These are phyloP conservation scores for Pseudopodoces humilis DNA, from an alignment of 2,113 vertebrate genomes.

Conservation along the genomic window DNA sequence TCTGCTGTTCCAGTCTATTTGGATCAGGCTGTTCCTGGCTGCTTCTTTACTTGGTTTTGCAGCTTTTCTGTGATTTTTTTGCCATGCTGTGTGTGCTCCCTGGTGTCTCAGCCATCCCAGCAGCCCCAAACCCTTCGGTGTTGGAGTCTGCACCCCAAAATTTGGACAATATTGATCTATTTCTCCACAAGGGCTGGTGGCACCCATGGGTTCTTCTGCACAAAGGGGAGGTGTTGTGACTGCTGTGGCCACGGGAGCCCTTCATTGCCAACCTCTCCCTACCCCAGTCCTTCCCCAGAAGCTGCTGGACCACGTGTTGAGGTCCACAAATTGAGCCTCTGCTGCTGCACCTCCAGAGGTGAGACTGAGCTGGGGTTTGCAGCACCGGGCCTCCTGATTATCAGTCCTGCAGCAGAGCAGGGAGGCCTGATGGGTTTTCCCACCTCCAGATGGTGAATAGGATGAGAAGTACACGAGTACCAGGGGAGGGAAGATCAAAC, in stretches of 20 bases:
- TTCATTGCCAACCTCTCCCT: fast-evolving
- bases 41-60: not conserved
- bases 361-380: not conserved
- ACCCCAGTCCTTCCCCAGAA: not conserved
- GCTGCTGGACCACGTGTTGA: fast-evolving
- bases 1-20: conserved; percentile 3
- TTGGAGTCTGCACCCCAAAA: not conserved
- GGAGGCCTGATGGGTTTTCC: conserved; percentile 2
- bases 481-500: conserved; percentile 24
- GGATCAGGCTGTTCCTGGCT: not conserved
- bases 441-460: conserved; percentile 41
- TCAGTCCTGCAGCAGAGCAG: not conserved
- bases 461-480: not conserved
- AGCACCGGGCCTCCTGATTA: not conserved
- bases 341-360: not conserved
- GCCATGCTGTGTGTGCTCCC: not conserved
- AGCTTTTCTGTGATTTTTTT: not conserved
- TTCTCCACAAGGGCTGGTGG: not conserved
- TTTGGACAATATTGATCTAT: fast-evolving
- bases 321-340: not conserved
- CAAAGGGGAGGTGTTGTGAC: not conserved
- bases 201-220: not conserved
- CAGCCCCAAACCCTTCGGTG: not conserved
- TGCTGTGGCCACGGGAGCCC: not conserved
- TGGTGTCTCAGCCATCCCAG: not conserved